phyloP scores from a whole-genome alignment of 1,140 invertebrate genomes.

The Drosophila parabipectinata region DNA sequence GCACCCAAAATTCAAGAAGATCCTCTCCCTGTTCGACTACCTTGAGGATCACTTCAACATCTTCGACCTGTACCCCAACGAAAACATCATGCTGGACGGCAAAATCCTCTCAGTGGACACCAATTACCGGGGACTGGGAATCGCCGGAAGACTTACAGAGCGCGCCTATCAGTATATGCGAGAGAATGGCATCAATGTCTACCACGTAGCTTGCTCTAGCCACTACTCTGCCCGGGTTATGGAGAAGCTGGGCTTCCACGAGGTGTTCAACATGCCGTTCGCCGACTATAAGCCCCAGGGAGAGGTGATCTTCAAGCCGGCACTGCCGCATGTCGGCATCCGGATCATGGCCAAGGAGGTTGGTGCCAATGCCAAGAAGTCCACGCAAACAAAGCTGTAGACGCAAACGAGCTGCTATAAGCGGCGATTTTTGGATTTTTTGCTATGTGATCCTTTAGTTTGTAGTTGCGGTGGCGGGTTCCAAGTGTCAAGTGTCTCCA shows the following conservation, averaged over 20 bases:
- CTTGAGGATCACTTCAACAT: conserved; percentile 85
- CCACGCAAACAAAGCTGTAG: conserved; percentile 31
- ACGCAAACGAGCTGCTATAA: conserved; percentile 2
- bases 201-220: conserved; percentile 87
- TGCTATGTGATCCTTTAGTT: conserved; percentile 79
- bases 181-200: conserved; percentile 67
- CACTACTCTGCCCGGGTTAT: conserved; percentile 89
- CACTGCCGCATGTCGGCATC: conserved; percentile 85
- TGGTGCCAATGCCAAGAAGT: conserved; percentile 9
- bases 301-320: conserved; percentile 86
- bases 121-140: conserved; percentile 87
- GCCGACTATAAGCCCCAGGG: conserved; percentile 87
- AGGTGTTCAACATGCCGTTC: conserved; percentile 87
- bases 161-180: conserved; percentile 84
- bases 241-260: conserved; percentile 87
- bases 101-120: conserved; percentile 88
- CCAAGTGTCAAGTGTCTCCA: conserved; percentile 39
- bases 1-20: conserved; percentile 87
- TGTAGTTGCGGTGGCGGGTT: conserved; percentile 72
- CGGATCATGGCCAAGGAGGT: conserved; percentile 85
- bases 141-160: conserved; percentile 87
- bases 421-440: conserved; percentile 41
- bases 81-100: conserved; percentile 86
- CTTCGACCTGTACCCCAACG: conserved; percentile 85
- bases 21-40: conserved; percentile 85